These are phyloP conservation scores for Tetranychus truncatus DNA, from an alignment of 2,888 invertebrate genomes.

Conservation along the genomic window DNA sequence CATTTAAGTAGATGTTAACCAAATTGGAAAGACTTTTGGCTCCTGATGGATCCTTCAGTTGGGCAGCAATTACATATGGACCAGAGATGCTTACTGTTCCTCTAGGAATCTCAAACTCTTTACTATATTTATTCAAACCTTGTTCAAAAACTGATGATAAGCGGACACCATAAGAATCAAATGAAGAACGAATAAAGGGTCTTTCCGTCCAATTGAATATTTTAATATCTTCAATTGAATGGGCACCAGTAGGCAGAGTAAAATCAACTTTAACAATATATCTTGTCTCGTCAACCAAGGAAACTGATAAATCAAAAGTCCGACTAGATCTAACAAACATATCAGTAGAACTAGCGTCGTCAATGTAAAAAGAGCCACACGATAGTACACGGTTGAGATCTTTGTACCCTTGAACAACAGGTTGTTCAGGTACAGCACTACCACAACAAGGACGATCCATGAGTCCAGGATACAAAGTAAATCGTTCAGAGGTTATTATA, in stretches of 20 bases:
- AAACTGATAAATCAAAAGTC: background rate
- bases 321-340: background rate
- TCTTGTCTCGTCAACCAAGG: background rate
- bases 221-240: background rate
- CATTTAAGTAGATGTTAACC: background rate
- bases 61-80: background rate
- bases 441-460: background rate
- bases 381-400: background rate
- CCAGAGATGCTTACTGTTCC: background rate
- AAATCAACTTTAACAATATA: background rate
- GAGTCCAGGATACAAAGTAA: background rate
- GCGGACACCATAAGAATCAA: background rate
- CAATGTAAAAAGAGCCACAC: background rate
- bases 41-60: background rate
- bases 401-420: background rate
- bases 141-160: background rate
- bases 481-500: background rate
- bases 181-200: background rate
- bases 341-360: background rate
- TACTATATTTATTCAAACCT: background rate
- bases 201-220: background rate
- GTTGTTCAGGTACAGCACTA: background rate
- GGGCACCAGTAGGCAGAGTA: background rate
- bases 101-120: background rate
- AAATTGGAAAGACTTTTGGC: background rate